Conservation (phyloP, 1,140 invertebrate genomes). For the Musca vetustissima region DNA sequence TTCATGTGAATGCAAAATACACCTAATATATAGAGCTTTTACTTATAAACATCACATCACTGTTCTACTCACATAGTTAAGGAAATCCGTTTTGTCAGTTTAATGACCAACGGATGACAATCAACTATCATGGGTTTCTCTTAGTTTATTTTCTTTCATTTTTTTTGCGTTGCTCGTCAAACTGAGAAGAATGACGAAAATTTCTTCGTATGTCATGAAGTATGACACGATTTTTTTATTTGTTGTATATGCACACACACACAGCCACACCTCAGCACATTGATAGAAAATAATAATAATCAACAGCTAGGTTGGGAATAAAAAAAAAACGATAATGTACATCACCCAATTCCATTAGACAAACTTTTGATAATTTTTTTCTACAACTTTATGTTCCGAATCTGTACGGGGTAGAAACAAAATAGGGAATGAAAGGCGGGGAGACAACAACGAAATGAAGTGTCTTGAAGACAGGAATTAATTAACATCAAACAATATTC, state of each 20-base stretch:
- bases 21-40: too few species aligned
- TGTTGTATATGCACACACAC: background rate
- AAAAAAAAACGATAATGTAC: conserved; percentile 11
- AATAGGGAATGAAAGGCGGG: too few species aligned
- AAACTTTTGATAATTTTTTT: conserved; percentile 14
- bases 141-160: conserved; percentile 5
- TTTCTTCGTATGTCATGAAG: background rate
- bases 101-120: conserved; percentile 23
- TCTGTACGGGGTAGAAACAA: background rate
- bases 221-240: background rate
- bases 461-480: conserved; percentile 23
- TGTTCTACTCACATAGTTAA: background rate
- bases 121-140: conserved; percentile 8
- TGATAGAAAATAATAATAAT: conserved; percentile 15
- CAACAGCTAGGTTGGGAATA: too few species aligned
- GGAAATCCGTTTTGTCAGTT: conserved; percentile 11
- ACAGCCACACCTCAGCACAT: background rate
- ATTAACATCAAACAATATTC: conserved; percentile 10
- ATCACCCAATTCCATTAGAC: too few species aligned
- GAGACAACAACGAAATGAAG: background rate
- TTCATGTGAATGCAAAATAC: too few species aligned
- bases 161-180: background rate
- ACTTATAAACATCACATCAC: too few species aligned
- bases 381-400: too few species aligned
- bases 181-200: conserved; percentile 18